Conservation (phyloP, 1,140 invertebrate species). For the Hycleus phaleratus region DNA sequence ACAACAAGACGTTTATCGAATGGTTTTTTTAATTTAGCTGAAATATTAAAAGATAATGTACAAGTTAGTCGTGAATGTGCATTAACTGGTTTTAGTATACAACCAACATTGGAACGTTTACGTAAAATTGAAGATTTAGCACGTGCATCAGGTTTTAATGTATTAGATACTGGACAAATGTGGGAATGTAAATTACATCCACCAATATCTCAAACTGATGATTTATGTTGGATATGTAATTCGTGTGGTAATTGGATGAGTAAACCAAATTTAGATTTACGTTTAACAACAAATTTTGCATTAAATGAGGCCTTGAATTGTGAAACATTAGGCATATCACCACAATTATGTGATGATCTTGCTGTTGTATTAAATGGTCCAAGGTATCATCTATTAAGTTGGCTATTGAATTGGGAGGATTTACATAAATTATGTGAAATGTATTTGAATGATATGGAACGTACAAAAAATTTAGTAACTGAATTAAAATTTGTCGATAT, state of each 20-base stretch:
- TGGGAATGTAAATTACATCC: slow-evolving; percentile 38
- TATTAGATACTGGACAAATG: slow-evolving; percentile 32
- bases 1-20: slow-evolving; percentile 47
- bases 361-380: slow-evolving; percentile 53
- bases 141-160: slow-evolving; percentile 45
- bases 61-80: slow-evolving; percentile 54
- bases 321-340: slow-evolving; percentile 48
- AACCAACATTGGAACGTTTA: slow-evolving; percentile 48
- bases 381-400: slow-evolving; percentile 54
- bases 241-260: slow-evolving; percentile 34
- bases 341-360: slow-evolving; percentile 54
- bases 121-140: slow-evolving; percentile 48
- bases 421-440: slow-evolving; percentile 50
- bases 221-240: slow-evolving; percentile 31
- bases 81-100: slow-evolving; percentile 56
- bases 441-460: slow-evolving; percentile 51
- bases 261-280: slow-evolving; percentile 27
- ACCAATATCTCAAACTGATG: slow-evolving; percentile 27
- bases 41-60: slow-evolving; percentile 48
- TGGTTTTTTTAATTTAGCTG: slow-evolving; percentile 51
- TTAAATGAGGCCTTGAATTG: slow-evolving; percentile 35
- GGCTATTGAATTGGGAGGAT: slow-evolving; percentile 52
- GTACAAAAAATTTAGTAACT: slow-evolving; percentile 51
- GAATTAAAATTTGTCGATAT: slow-evolving; percentile 58
- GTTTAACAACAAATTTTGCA: slow-evolving; percentile 32